phyloP scores from a whole-genome alignment of 2,888 invertebrate species.

The Matsumyia berberina region DNA sequence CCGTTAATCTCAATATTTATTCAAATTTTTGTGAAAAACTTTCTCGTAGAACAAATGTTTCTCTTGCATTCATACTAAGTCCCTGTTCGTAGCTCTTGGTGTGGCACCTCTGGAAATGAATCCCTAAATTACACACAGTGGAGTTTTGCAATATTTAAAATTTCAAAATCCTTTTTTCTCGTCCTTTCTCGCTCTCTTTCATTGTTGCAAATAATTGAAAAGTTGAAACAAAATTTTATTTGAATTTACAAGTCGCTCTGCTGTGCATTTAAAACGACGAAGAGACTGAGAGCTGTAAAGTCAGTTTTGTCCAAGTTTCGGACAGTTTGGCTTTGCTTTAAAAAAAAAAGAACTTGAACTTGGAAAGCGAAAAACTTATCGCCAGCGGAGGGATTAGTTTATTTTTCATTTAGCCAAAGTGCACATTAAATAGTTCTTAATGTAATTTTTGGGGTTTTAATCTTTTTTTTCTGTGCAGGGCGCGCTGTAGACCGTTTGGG shows the following conservation, averaged over 20 bases:
- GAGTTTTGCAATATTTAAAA: slow-evolving; percentile 67
- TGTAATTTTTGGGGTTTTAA: slow-evolving; percentile 62
- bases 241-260: slow-evolving; percentile 51
- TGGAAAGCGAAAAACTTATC: not conserved
- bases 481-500: not conserved
- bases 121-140: slow-evolving; percentile 54
- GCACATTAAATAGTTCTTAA: slow-evolving; percentile 72
- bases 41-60: not conserved
- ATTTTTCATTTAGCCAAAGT: slow-evolving; percentile 72
- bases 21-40: slow-evolving; percentile 23
- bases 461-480: not conserved
- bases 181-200: not conserved
- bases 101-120: slow-evolving; percentile 62
- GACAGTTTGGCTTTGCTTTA: slow-evolving; percentile 19
- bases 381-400: slow-evolving; percentile 39
- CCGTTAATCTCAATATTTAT: slow-evolving; percentile 74
- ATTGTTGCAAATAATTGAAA: slow-evolving; percentile 69
- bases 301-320: slow-evolving; percentile 36
- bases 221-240: slow-evolving; percentile 67
- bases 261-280: slow-evolving; percentile 32
- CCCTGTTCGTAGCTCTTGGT: slow-evolving; percentile 29
- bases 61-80: too few relatives aligned
- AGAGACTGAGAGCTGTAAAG: slow-evolving; percentile 23
- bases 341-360: not conserved
- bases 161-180: slow-evolving; percentile 33